Evolutionary conservation across 2,888 invertebrate species (phyloP).

Genomic region (Tipula unca): DNA sequence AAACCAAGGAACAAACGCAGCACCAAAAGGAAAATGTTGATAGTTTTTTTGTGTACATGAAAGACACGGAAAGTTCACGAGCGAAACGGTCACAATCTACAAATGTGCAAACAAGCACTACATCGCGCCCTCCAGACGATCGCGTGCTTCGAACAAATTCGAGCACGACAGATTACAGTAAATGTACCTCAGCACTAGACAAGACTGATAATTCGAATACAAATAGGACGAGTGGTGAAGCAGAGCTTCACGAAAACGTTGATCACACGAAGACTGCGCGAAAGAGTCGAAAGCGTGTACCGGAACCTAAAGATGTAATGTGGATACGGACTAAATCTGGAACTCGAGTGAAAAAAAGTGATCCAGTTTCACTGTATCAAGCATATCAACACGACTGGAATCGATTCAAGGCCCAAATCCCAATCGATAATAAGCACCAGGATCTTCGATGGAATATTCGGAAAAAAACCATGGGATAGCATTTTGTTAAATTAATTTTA

Average conservation of each 20-base stretch:
- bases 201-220: neutral
- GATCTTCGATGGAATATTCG: slow-evolving; percentile 62
- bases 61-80: neutral
- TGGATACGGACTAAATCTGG: slow-evolving; percentile 26
- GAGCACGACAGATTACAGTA: neutral
- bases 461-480: slow-evolving; percentile 53
- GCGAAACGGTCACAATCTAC: neutral
- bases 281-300: slow-evolving; percentile 27
- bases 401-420: slow-evolving; percentile 57
- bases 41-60: neutral
- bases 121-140: neutral
- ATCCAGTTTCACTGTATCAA: slow-evolving; percentile 70
- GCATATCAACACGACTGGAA: slow-evolving; percentile 67
- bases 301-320: neutral
- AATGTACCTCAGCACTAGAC: neutral
- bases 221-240: slow-evolving; percentile 21
- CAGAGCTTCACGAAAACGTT: slow-evolving; percentile 27
- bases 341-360: slow-evolving; percentile 32
- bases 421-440: slow-evolving; percentile 60
- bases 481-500: neutral
- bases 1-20: slow-evolving; percentile 22
- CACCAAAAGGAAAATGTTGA: neutral
- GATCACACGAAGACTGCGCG: slow-evolving; percentile 21
- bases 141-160: neutral
- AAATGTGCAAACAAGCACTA: neutral